Evolutionary conservation across 2,888 invertebrate species (phyloP), one percentile per base, ranked within the genome.

Genomic region (Epinotia bilunana): DNA sequence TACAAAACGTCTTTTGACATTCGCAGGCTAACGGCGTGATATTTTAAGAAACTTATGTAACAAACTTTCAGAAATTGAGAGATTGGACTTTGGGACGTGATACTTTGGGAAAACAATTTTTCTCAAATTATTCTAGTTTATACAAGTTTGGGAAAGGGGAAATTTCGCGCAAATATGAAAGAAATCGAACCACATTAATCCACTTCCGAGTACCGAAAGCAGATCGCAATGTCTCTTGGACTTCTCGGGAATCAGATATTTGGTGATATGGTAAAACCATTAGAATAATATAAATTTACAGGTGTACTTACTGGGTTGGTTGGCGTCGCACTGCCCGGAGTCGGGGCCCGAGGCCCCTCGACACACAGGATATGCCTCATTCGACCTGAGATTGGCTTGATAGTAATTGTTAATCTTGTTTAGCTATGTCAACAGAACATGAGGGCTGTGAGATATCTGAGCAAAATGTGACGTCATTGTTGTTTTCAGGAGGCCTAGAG

Each of bases 291-390:
- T 23, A 58, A 12, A 58, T 3, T 53, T n/a, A 53, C 67, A 75
- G 72, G 71, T 76, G 57, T 78, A 84, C 86, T 85, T 80, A 86
- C 84, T 72, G 60, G 77, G 65, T 67, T 72, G 79, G 65, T 77
- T 28, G 74, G 72, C 78, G 69, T 73, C 69, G 77, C 72, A 78
- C 80, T 83, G 81, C 80, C 80, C 79, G 75, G 78, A 65, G 74
- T 75, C 79, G 78, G 49, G 64, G 39, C 77, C 77, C 79, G 77
- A 79, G 79, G 80, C 84, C 81, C 85, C 83, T 83, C 92, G 91
- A 91, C 92, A 88, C 71, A 78, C 93, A 93, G 93, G 93, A 93
- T 92, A 87, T 88, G 77, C 77, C 88, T 87, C 82, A 87, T 93
- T 91, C 86, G 79, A 78, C 83, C 81, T 74, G 79, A 81, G 86